Evolutionary conservation across 53 echinoderm and acorn worm genomes (phyloP).

Genomic region (Glandiceps talaboti): DNA sequence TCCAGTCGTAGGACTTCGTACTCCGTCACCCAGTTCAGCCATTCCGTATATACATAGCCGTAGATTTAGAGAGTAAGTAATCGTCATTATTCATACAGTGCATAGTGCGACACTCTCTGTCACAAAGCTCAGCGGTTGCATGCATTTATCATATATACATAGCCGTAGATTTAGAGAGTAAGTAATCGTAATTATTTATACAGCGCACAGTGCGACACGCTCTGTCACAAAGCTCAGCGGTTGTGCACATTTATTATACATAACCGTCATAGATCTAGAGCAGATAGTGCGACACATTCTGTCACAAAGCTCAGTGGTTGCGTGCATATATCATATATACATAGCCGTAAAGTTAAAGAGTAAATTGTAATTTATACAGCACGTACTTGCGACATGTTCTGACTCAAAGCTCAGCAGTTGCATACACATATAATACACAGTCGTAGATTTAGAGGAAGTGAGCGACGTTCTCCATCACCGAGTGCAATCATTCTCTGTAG

Average conservation of each 20-base stretch:
- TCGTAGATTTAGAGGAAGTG: too few relatives aligned
- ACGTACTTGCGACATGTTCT: too few relatives aligned
- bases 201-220: slow-evolving; percentile 45
- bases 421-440: too few relatives aligned
- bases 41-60: slow-evolving; percentile 73
- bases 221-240: slow-evolving; percentile 35
- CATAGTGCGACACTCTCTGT: slow-evolving; percentile 40
- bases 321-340: too few relatives aligned
- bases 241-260: too few relatives aligned
- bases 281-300: slow-evolving; percentile 42
- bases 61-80: slow-evolving; percentile 94
- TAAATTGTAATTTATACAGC: too few relatives aligned
- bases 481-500: too few relatives aligned
- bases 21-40: slow-evolving; percentile 37
- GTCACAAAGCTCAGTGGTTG: slow-evolving; percentile 41
- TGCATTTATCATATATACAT: slow-evolving; percentile 74
- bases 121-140: slow-evolving; percentile 37
- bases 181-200: too few relatives aligned
- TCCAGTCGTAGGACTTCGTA: slow-evolving; percentile 52
- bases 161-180: slow-evolving; percentile 92
- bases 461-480: too few relatives aligned
- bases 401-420: too few relatives aligned
- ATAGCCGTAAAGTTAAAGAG: too few relatives aligned
- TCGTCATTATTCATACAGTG: too few relatives aligned
- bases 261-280: slow-evolving; percentile 82